A percentile compares a stretch with the other conserved stretches of the same genome.
These are phyloP conservation scores for Chelonia mydas DNA, from an alignment of 2,797 vertebrate species.

Conservation along the genomic window DNA sequence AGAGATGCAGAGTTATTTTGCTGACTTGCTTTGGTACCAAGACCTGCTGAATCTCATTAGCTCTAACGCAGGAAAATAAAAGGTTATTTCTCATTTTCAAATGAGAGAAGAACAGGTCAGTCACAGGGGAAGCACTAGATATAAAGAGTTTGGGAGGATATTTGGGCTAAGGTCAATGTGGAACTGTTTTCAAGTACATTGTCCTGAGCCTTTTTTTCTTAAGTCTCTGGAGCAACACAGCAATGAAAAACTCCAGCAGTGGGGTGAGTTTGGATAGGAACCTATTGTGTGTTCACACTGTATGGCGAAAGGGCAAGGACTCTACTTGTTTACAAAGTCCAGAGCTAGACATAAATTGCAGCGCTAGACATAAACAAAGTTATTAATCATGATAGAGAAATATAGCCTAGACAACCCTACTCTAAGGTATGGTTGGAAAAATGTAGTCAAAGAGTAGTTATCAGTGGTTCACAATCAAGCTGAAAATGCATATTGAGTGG, in stretches of 20 bases:
- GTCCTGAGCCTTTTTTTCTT: not conserved
- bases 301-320: not conserved
- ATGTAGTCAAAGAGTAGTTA: not conserved
- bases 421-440: not conserved
- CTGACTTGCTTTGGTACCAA: not conserved
- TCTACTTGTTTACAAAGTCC: not conserved
- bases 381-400: not conserved
- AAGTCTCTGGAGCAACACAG: not conserved
- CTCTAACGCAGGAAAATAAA: not conserved
- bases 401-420: not conserved
- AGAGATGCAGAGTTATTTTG: not conserved
- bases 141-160: not conserved
- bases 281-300: not conserved
- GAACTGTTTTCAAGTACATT: not conserved
- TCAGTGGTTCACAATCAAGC: not conserved
- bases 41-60: not conserved
- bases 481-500: not conserved
- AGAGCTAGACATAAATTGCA: not conserved
- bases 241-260: not conserved
- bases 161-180: not conserved
- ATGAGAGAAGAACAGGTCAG: not conserved
- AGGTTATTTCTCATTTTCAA: not conserved
- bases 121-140: not conserved
- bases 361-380: not conserved
- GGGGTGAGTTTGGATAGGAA: not conserved